Conservation (phyloP, 1,140 invertebrate species). For the Bilobella aurantiaca region DNA sequence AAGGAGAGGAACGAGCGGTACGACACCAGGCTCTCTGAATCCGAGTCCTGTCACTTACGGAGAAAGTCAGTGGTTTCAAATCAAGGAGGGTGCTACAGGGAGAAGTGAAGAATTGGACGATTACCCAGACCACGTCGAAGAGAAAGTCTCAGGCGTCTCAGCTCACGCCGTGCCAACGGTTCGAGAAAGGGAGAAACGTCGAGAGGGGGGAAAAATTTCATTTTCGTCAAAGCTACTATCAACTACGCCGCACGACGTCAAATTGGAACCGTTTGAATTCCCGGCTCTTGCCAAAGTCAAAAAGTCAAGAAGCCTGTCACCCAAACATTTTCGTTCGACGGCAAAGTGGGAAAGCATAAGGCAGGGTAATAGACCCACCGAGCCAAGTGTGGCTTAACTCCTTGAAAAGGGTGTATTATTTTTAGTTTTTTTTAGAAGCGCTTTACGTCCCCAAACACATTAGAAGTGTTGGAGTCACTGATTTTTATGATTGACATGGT, state of each 20-base stretch:
- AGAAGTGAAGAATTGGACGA: background rate
- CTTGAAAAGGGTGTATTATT: too few relatives aligned
- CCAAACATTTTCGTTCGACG: conserved; percentile 3
- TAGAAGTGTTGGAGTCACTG: too few relatives aligned
- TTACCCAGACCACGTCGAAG: background rate
- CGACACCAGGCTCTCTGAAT: conserved; percentile 13
- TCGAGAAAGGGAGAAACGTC: conserved; percentile 13
- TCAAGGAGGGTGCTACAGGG: background rate
- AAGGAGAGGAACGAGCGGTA: background rate
- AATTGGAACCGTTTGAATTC: conserved; percentile 10
- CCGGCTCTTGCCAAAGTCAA: background rate
- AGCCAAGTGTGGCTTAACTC: too few relatives aligned
- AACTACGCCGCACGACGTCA: conserved; percentile 7
- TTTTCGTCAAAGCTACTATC: conserved; percentile 1
- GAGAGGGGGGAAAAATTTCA: conserved; percentile 4
- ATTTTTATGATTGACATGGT: too few relatives aligned
- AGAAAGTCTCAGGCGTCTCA: background rate
- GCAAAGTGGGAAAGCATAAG: background rate
- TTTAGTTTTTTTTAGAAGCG: too few relatives aligned
- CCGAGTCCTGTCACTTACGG: conserved; percentile 26
- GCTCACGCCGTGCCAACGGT: background rate
- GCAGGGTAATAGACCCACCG: background rate
- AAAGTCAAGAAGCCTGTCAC: background rate
- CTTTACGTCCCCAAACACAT: too few relatives aligned
- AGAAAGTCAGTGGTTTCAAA: conserved; percentile 30